phyloP scores from a whole-genome alignment of 2,888 invertebrate species.

The Bombylius major region DNA sequence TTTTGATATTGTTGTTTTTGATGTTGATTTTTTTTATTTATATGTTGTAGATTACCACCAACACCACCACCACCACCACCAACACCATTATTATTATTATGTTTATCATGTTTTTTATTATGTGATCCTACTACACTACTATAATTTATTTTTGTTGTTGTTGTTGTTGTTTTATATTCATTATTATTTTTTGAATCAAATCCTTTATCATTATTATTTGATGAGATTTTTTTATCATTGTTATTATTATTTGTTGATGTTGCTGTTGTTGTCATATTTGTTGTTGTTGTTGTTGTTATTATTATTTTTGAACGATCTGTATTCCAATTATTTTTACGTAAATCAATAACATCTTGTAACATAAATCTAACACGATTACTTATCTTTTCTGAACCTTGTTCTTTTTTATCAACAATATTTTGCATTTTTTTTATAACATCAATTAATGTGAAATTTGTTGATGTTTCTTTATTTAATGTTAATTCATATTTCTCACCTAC shows the following conservation, averaged over 20 bases:
- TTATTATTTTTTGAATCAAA: too few species aligned
- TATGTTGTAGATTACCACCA: too few species aligned
- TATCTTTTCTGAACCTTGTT: constrained; percentile 30
- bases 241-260: constrained; percentile 17
- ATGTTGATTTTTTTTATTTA: constrained; percentile 8
- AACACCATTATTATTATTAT: too few species aligned
- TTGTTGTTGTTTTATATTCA: too few species aligned
- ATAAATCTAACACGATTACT: constrained; percentile 41
- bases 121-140: too few species aligned
- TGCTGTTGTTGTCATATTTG: constrained; percentile 12
- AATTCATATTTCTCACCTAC: constrained; percentile 67
- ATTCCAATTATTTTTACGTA: constrained; percentile 66
- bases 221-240: too few species aligned
- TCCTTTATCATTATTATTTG: too few species aligned
- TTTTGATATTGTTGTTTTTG: constrained; percentile 19
- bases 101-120: too few species aligned
- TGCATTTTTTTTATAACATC: constrained; percentile 54
- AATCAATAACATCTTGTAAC: constrained; percentile 77
- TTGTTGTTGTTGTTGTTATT: constrained; percentile 20
- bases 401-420: constrained; percentile 48
- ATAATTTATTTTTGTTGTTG: too few species aligned
- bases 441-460: constrained; percentile 34
- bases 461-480: constrained; percentile 23
- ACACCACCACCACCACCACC: too few species aligned
- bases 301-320: constrained; percentile 66